Percentiles rank a stretch among this genome's conserved stretches.
Conservation (phyloP, 2,888 invertebrate genomes). For the Eulithis prunata region DNA sequence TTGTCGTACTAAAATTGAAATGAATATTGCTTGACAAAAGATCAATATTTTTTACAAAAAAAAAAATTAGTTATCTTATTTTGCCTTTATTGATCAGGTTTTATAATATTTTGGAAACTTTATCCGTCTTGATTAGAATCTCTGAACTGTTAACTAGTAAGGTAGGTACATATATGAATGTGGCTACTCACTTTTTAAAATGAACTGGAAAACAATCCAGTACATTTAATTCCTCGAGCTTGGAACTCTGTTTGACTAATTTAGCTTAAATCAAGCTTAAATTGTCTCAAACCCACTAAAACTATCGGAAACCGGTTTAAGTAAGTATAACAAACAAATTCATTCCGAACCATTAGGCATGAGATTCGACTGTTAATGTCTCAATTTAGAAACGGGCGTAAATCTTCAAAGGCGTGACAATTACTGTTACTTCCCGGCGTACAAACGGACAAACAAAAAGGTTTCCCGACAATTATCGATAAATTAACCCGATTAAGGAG, state of each 20-base stretch:
- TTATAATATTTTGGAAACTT: too few relatives aligned
- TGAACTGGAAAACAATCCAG: background rate
- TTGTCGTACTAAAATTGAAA: background rate
- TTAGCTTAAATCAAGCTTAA: conserved; percentile 59
- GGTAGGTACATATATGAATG: too few relatives aligned
- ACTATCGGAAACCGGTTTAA: conserved; percentile 73
- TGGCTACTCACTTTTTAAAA: background rate
- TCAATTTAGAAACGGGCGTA: conserved; percentile 84
- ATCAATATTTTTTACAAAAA: background rate
- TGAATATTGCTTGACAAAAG: conserved; percentile 5
- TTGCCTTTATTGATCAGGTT: too few relatives aligned
- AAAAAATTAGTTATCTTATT: too few relatives aligned
- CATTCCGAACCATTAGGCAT: conserved; percentile 83
- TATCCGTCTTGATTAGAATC: too few relatives aligned
- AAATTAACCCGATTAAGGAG: conserved; percentile 84
- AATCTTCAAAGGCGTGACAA: conserved; percentile 85
- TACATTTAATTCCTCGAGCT: background rate
- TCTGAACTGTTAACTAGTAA: too few relatives aligned
- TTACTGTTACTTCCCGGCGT: conserved; percentile 83
- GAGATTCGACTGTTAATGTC: conserved; percentile 83
- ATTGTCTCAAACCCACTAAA: conserved; percentile 58
- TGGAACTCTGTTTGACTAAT: conserved; percentile 46
- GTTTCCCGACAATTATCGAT: conserved; percentile 84
- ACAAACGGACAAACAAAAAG: conserved; percentile 79
- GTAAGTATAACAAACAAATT: conserved; percentile 82